Conservation (phyloP, 2,888 invertebrate species). For the Ophonus ardosiacus region DNA sequence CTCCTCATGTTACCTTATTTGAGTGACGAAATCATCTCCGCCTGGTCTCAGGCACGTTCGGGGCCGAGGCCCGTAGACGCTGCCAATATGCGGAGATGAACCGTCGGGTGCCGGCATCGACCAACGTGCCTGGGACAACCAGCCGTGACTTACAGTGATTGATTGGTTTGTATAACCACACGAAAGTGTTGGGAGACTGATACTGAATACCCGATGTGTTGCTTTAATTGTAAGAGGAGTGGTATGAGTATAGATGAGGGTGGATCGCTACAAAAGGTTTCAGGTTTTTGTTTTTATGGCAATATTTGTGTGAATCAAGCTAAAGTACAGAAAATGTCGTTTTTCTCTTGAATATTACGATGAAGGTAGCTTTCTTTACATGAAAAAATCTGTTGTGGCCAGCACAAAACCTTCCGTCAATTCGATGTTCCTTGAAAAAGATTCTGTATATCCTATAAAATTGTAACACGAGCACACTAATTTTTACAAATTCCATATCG, state of each 20-base stretch:
- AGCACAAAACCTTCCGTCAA: too few relatives aligned
- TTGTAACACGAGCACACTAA: too few relatives aligned
- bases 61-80: not conserved
- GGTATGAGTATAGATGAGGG: not conserved
- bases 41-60: constrained; percentile 16
- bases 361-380: too few relatives aligned
- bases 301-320: too few relatives aligned
- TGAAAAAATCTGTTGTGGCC: too few relatives aligned
- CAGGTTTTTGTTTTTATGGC: too few relatives aligned
- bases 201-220: constrained; percentile 67
- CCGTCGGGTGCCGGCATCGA: constrained; percentile 6
- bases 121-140: constrained; percentile 73
- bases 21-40: constrained; percentile 7
- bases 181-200: constrained; percentile 68
- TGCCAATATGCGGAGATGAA: constrained; percentile 16
- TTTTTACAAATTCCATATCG: too few relatives aligned
- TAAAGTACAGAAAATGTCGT: too few relatives aligned
- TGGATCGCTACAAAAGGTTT: not conserved
- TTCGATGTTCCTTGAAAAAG: too few relatives aligned
- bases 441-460: too few relatives aligned
- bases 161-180: constrained; percentile 70
- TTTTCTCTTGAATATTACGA: too few relatives aligned
- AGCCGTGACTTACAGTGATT: constrained; percentile 75
- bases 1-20: constrained; percentile 19
- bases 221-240: constrained; percentile 16